A percentile compares a stretch with the other conserved stretches of the same genome.
phyloP scores from a whole-genome alignment of 1,140 invertebrate species.

The Cryptotermes secundus region DNA sequence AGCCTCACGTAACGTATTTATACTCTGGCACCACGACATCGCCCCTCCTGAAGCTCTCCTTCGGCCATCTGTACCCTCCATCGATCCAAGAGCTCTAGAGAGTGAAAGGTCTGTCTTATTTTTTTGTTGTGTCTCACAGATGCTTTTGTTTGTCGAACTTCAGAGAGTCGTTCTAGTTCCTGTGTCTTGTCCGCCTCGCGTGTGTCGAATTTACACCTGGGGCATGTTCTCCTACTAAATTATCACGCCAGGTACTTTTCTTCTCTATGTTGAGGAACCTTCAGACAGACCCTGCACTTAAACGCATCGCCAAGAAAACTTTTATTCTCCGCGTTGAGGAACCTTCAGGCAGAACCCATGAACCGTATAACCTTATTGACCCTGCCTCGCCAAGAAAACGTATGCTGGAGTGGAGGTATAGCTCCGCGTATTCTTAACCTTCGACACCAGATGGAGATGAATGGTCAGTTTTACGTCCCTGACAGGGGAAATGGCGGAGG shows the following conservation, averaged over 20 bases:
- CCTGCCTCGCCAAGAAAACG: too few relatives aligned
- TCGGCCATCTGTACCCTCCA: neutral
- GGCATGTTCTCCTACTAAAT: neutral
- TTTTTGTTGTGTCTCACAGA: neutral
- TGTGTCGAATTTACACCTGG: neutral
- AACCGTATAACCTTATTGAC: too few relatives aligned
- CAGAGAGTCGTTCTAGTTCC: neutral
- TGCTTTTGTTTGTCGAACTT: neutral
- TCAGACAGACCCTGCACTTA: too few relatives aligned
- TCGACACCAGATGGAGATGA: too few relatives aligned
- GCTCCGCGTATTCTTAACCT: too few relatives aligned
- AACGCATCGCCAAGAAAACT: too few relatives aligned
- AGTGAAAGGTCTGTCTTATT: neutral
- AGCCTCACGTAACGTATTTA: neutral
- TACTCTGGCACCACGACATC: neutral
- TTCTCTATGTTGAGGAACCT: too few relatives aligned
- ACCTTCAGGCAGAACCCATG: too few relatives aligned
- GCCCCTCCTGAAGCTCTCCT: neutral
- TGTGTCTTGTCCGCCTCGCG: neutral
- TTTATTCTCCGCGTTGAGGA: too few relatives aligned
- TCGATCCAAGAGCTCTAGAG: neutral
- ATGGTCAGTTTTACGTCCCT: too few relatives aligned
- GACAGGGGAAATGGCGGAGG: too few relatives aligned
- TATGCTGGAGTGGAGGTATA: too few relatives aligned
- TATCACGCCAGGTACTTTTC: neutral